These are phyloP conservation scores for Metacarcinus magister DNA, from an alignment of 2,888 invertebrate species.

Conservation along the genomic window DNA sequence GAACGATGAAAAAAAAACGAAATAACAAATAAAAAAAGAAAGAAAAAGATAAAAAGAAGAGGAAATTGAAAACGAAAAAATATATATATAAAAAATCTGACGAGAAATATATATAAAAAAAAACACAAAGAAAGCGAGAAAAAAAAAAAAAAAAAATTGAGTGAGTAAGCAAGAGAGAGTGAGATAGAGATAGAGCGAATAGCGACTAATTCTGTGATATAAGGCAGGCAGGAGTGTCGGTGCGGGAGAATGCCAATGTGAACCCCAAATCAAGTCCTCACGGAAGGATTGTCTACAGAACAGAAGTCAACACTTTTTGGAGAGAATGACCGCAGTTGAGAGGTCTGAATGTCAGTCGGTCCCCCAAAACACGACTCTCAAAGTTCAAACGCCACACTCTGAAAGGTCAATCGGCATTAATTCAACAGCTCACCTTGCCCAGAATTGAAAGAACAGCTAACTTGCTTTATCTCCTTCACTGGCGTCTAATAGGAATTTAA, in stretches of 20 bases:
- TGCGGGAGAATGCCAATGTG: neutral
- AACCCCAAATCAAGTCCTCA: conserved; percentile 70
- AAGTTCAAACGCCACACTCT: conserved; percentile 68
- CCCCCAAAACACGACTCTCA: neutral
- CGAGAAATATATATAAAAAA: neutral
- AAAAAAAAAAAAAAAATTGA: neutral
- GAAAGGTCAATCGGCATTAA: conserved; percentile 58
- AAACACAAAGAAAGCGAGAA: neutral
- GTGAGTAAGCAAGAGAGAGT: conserved; percentile 45
- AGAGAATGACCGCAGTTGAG: conserved; percentile 69
- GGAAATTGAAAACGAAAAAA: neutral
- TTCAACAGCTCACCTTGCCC: conserved; percentile 52
- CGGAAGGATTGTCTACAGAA: conserved; percentile 47
- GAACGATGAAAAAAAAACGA: neutral
- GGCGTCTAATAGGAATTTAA: neutral
- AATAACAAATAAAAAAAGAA: neutral
- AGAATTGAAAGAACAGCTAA: conserved; percentile 52
- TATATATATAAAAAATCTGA: neutral
- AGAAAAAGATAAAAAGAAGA: neutral
- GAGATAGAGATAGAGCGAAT: neutral
- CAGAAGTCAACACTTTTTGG: conserved; percentile 67
- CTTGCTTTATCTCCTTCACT: neutral
- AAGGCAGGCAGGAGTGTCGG: neutral
- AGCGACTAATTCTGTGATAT: neutral
- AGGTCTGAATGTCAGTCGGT: conserved; percentile 64